phyloP scores from a whole-genome alignment of 2,113 vertebrate genomes.

The Hylia prasina region DNA sequence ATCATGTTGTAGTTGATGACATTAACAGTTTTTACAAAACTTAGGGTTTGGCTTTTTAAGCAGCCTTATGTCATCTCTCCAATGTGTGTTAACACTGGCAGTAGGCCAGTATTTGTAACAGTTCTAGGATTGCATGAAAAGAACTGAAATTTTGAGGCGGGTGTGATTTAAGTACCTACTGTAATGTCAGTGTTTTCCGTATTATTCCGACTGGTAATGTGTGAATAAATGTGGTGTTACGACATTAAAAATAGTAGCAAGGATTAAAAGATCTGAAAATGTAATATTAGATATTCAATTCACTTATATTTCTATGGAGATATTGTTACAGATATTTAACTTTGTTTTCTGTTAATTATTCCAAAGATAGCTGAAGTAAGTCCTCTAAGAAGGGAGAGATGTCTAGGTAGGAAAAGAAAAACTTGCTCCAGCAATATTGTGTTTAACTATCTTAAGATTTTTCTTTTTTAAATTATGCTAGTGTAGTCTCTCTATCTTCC shows the following conservation, averaged over 20 bases:
- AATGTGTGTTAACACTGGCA: constrained; percentile 23
- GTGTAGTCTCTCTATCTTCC: background rate
- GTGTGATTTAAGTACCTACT: background rate
- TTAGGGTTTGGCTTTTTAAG: background rate
- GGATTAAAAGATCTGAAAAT: background rate
- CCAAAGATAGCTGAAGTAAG: background rate
- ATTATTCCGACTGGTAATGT: background rate
- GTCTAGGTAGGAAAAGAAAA: background rate
- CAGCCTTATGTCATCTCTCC: constrained; percentile 16
- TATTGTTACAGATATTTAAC: too few species aligned
- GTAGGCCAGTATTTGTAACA: constrained; percentile 21
- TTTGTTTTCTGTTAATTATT: background rate
- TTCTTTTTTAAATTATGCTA: background rate
- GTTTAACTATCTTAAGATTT: background rate
- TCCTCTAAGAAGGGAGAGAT: background rate
- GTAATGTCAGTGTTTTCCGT: background rate
- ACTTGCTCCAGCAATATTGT: background rate
- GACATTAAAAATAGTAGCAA: background rate
- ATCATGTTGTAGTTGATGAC: background rate
- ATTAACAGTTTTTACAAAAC: constrained; percentile 29
- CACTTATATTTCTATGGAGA: background rate
- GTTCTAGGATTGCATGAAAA: background rate
- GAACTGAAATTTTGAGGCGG: background rate
- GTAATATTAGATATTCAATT: background rate
- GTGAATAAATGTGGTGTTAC: background rate